These are phyloP conservation scores for Panzeria rudis DNA, from an alignment of 2,888 invertebrate species.

Conservation along the genomic window DNA sequence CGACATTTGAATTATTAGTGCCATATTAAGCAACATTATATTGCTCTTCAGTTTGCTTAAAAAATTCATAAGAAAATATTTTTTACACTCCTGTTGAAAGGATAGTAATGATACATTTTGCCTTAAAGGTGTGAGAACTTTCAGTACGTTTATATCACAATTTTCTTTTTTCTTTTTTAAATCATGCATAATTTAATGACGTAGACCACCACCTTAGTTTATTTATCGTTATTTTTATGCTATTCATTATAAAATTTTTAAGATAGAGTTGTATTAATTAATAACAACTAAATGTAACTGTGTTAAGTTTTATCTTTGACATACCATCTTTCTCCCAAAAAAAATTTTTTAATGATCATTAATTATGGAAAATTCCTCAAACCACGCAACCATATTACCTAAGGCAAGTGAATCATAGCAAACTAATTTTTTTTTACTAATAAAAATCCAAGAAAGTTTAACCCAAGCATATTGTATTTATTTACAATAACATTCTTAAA, in stretches of 20 bases:
- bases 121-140: no score
- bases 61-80: no score
- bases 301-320: constrained; percentile 70
- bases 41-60: no score
- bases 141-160: no score
- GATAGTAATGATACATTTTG: no score
- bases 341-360: constrained; percentile 52
- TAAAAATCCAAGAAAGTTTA: constrained; percentile 5
- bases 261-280: constrained; percentile 68
- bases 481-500: constrained; percentile 26
- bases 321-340: constrained; percentile 54
- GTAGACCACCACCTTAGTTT: constrained; percentile 21
- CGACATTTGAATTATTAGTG: no score
- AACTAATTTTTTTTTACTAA: constrained; percentile 13
- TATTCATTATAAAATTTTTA: constrained; percentile 17
- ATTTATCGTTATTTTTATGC: constrained; percentile 33
- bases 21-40: no score
- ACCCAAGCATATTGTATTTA: constrained; percentile 16
- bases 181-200: background rate
- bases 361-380: constrained; percentile 57
- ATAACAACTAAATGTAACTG: constrained; percentile 63
- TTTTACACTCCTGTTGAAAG: background rate
- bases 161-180: no score
- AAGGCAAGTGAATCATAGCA: constrained; percentile 61
- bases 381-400: constrained; percentile 13